Percentiles rank a stretch among this genome's conserved stretches.
These are phyloP conservation scores for Andrena haemorrhoa DNA, from an alignment of 2,888 invertebrate species.

Conservation along the genomic window DNA sequence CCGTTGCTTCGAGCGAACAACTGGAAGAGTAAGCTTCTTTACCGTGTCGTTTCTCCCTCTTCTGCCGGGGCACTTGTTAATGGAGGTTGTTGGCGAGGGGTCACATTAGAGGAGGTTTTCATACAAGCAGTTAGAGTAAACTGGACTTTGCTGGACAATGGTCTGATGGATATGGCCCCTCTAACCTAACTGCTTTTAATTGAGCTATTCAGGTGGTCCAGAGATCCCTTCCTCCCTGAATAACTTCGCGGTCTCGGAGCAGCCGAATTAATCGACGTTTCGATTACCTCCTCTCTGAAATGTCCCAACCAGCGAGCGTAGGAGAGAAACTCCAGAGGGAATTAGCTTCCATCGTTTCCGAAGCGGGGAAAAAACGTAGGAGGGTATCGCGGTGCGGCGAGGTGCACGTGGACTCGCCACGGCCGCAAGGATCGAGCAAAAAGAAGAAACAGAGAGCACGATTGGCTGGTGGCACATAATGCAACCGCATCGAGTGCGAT, in stretches of 20 bases:
- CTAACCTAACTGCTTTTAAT: too few species aligned
- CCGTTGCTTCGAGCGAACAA: not conserved
- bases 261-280: too few species aligned
- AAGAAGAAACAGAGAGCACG: constrained; percentile 15
- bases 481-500: constrained; percentile 45
- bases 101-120: not conserved
- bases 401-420: constrained; percentile 12
- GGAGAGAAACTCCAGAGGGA: constrained; percentile 9
- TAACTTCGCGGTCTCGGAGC: too few species aligned
- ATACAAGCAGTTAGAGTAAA: not conserved
- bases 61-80: not conserved
- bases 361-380: not conserved
- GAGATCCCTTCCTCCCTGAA: too few species aligned
- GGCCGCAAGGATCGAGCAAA: not conserved
- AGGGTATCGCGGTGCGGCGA: constrained; percentile 7
- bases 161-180: too few species aligned
- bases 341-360: constrained; percentile 8
- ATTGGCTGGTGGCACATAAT: constrained; percentile 41
- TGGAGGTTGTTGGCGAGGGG: not conserved
- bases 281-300: not conserved
- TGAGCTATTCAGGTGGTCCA: too few species aligned
- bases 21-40: not conserved
- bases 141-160: not conserved
- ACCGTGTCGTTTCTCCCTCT: not conserved
- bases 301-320: not conserved